Conservation (phyloP, 2,113 vertebrate species). For the Ornithorhynchus anatinus region DNA sequence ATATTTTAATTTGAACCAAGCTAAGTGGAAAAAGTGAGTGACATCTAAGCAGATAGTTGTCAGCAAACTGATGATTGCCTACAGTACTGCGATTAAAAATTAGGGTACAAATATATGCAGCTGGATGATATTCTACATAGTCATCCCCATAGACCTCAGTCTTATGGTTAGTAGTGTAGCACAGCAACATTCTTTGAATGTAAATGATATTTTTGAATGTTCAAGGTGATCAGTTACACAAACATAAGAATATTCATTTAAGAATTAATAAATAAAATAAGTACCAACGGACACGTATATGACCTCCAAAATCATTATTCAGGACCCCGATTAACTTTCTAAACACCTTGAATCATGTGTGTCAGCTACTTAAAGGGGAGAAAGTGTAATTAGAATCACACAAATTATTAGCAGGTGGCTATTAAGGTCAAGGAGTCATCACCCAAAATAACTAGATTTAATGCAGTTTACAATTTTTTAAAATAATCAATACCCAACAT, state of each 20-base stretch:
- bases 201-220: constrained; percentile 31
- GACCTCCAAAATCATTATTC: constrained; percentile 70
- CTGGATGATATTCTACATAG: constrained; percentile 29
- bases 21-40: constrained; percentile 65
- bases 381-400: constrained; percentile 73
- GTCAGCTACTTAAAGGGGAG: constrained; percentile 70
- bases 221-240: constrained; percentile 46
- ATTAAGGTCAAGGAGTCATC: constrained; percentile 59
- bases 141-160: neutral
- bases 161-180: constrained; percentile 7
- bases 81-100: constrained; percentile 64
- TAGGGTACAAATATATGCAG: constrained; percentile 44
- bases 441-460: constrained; percentile 62
- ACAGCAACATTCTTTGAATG: constrained; percentile 18
- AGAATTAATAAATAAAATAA: constrained; percentile 63
- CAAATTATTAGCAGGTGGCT: constrained; percentile 67
- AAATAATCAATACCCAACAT: constrained; percentile 70
- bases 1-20: constrained; percentile 74
- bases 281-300: constrained; percentile 47
- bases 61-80: constrained; percentile 68
- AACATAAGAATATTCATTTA: constrained; percentile 44
- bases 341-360: constrained; percentile 63
- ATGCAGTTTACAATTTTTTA: constrained; percentile 65
- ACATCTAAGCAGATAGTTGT: constrained; percentile 67
- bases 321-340: constrained; percentile 70